Percentiles rank a stretch among this genome's conserved stretches.
These are phyloP conservation scores for Ips nitidus DNA, from an alignment of 1,140 invertebrate genomes.

Conservation along the genomic window DNA sequence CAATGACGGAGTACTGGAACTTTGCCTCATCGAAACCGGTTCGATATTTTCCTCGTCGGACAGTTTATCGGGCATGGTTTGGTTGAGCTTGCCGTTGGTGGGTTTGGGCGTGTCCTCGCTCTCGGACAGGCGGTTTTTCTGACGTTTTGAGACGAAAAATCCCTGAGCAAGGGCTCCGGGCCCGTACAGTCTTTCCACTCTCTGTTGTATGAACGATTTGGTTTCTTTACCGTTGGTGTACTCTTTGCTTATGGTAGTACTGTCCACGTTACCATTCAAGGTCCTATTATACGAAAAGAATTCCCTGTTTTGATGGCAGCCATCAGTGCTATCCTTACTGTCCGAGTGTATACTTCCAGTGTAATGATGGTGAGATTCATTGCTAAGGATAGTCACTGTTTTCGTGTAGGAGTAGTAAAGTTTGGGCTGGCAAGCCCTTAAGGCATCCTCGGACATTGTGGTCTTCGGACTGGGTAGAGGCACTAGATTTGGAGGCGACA, in stretches of 20 bases:
- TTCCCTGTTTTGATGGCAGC: constrained; percentile 33
- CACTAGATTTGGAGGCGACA: constrained; percentile 50
- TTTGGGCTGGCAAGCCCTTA: constrained; percentile 39
- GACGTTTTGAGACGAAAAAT: constrained; percentile 70
- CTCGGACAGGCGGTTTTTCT: constrained; percentile 44
- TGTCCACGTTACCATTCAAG: constrained; percentile 16
- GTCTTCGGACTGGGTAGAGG: constrained; percentile 43
- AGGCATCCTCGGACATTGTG: constrained; percentile 43
- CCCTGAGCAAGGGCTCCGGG: constrained; percentile 80
- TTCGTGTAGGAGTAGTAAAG: constrained; percentile 37
- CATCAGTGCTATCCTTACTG: constrained; percentile 43
- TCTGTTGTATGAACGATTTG: constrained; percentile 84
- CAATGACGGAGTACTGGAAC: constrained; percentile 54
- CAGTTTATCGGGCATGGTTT: constrained; percentile 47
- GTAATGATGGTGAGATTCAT: constrained; percentile 33
- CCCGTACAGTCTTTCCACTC: constrained; percentile 84
- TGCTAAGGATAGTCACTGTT: constrained; percentile 39
- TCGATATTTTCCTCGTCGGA: constrained; percentile 36
- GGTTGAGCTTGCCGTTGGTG: constrained; percentile 37
- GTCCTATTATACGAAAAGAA: constrained; percentile 7
- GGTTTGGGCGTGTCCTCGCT: constrained; percentile 33
- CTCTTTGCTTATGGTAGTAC: constrained; percentile 39
- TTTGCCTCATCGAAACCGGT: constrained; percentile 42
- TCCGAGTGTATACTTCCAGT: constrained; percentile 20
- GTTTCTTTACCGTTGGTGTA: constrained; percentile 54